These are phyloP conservation scores for Drosophila helvetica DNA, from an alignment of 2,888 invertebrate genomes.

Conservation along the genomic window DNA sequence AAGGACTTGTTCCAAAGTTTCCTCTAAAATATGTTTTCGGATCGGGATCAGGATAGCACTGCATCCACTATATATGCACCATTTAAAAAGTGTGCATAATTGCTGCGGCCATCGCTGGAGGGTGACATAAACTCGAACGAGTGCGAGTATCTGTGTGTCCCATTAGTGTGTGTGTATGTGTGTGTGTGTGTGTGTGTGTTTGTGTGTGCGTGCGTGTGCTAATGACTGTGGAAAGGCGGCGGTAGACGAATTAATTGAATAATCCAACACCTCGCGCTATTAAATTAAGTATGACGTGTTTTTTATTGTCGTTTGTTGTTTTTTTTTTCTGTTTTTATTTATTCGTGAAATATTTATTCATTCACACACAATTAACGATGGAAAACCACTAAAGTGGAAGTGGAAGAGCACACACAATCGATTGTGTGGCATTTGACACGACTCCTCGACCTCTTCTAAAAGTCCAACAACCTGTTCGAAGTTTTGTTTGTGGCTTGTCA, in stretches of 20 bases:
- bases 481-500: constrained; percentile 1
- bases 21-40: too few relatives aligned
- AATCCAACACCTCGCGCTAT: constrained; percentile 18
- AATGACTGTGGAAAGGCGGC: constrained; percentile 1
- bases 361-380: background rate
- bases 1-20: too few relatives aligned
- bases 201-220: constrained; percentile 6
- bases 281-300: constrained; percentile 7
- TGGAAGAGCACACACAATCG: background rate
- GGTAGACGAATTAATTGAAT: constrained; percentile 28
- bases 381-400: background rate
- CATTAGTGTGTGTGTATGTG: background rate
- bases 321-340: background rate
- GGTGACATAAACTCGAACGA: too few relatives aligned
- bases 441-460: background rate
- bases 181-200: background rate
- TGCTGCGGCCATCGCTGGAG: too few relatives aligned
- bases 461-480: background rate
- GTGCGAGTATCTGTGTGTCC: too few relatives aligned
- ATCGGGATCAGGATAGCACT: too few relatives aligned
- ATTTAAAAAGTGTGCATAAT: too few relatives aligned
- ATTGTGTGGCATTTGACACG: background rate
- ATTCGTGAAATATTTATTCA: background rate
- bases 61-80: too few relatives aligned
- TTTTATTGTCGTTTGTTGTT: background rate